A percentile compares a stretch with the other conserved stretches of the same genome.
phyloP scores from a whole-genome alignment of 2,113 vertebrate species.

The Coracopsis vasa region DNA sequence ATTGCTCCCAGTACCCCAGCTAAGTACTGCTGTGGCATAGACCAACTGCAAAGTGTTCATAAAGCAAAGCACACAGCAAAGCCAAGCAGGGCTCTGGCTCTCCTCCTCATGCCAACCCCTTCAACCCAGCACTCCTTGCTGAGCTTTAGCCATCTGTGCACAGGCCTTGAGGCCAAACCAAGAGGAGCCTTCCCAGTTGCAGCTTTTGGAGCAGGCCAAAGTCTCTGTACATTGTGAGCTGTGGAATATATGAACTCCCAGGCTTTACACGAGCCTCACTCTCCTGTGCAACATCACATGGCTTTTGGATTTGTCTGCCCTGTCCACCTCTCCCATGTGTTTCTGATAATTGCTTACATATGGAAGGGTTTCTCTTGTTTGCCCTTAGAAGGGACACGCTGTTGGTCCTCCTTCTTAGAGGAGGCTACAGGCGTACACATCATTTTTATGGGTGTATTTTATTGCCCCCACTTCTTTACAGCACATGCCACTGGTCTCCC shows the following conservation, averaged over 20 bases:
- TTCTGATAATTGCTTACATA: slow-evolving; percentile 57
- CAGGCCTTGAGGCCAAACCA: background rate
- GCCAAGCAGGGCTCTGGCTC: background rate
- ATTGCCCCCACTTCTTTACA: slow-evolving; percentile 27
- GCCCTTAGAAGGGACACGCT: slow-evolving; percentile 12
- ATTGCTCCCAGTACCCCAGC: background rate
- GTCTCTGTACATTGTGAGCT: background rate
- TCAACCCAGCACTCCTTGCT: background rate
- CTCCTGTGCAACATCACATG: slow-evolving; percentile 19
- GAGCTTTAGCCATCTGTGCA: background rate
- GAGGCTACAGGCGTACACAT: slow-evolving; percentile 11
- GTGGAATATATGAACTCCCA: slow-evolving; percentile 55
- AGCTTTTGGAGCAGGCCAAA: background rate
- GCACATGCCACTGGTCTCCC: background rate
- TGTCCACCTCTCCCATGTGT: slow-evolving; percentile 60
- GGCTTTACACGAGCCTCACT: background rate
- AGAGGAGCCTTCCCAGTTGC: background rate
- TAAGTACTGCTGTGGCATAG: background rate
- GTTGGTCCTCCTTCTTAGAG: slow-evolving; percentile 8
- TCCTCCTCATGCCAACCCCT: background rate
- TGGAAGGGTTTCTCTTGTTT: slow-evolving; percentile 35
- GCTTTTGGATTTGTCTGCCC: slow-evolving; percentile 39
- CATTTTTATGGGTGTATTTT: slow-evolving; percentile 60
- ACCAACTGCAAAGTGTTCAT: background rate
- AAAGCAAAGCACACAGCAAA: background rate